Conservation (phyloP, 2,888 invertebrate species). For the Bombyx huttoni region DNA sequence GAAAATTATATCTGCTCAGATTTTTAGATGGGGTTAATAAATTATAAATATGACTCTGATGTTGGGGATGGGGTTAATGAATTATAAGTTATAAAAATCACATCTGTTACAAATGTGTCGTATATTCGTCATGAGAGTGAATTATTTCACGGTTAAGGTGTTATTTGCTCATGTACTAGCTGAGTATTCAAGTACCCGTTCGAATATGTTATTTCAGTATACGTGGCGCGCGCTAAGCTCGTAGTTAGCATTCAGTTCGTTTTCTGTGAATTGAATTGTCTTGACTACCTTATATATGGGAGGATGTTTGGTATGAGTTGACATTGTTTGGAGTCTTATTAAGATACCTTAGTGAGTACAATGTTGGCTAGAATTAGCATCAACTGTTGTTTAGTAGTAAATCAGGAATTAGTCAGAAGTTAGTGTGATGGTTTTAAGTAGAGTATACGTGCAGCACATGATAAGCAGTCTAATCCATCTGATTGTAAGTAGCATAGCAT, state of each 20-base stretch:
- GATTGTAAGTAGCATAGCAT: too few species aligned
- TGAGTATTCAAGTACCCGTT: slow-evolving; percentile 9
- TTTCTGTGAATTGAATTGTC: slow-evolving; percentile 28
- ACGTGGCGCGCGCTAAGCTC: slow-evolving; percentile 24
- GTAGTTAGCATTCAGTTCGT: slow-evolving; percentile 30
- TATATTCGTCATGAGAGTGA: neutral
- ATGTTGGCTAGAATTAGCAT: slow-evolving; percentile 15
- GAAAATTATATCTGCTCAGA: too few species aligned
- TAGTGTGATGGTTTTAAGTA: neutral
- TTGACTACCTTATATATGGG: slow-evolving; percentile 20
- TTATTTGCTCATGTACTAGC: slow-evolving; percentile 2
- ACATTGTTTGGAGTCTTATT: slow-evolving; percentile 1
- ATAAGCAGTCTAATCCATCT: too few species aligned
- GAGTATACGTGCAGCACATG: neutral
- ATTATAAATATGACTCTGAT: too few species aligned
- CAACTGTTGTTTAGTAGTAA: neutral
- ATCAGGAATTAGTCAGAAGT: neutral
- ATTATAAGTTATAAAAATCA: too few species aligned
- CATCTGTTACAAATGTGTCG: too few species aligned
- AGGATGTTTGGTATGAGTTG: slow-evolving; percentile 15
- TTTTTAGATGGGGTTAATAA: too few species aligned
- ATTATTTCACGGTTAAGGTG: neutral
- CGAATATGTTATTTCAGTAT: slow-evolving; percentile 21
- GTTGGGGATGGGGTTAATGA: too few species aligned
- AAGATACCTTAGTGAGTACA: slow-evolving; percentile 14